Evolutionary conservation across 2,113 vertebrate species (phyloP), one percentile per base, ranked within the genome.

Genomic region (Pardalotus punctatus): DNA sequence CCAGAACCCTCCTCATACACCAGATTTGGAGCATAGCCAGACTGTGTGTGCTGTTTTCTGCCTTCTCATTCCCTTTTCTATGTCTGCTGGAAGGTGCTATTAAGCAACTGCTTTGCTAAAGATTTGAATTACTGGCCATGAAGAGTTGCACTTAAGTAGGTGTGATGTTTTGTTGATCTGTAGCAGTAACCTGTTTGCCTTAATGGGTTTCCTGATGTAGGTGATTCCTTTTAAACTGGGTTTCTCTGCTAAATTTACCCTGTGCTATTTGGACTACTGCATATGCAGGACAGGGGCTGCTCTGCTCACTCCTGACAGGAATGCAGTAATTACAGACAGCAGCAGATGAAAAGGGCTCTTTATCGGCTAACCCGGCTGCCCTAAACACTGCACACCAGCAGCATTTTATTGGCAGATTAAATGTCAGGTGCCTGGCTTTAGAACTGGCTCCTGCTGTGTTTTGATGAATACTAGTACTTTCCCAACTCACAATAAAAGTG

Each of bases 391-490:
- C 57, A 64, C 50, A 54, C 71, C 56, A 92, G 80, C 53, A 56
- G 53, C 29, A 28, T 67, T 86, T 89, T 92, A 84, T 43, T 65
- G 88, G 83, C 2, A 2, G 77, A 94, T 93, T 91, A 77, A 93
- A 88, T 88, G 89, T 81, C 92, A 93, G 71, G 42, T 58, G 79
- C 43, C 53, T 24, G 10, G 72, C 60, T n/a, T 70, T 65, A 38
- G 76, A 92, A 66, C 78, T 62, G 77, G 42, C 67, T 84, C 70
- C 80, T 94, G 69, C 88, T 89, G 88, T 54, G 83, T 78, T 96
- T 86, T 88, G 94, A 94, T 94, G 92, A 96, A 90, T 81, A 45
- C 66, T 67, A 81, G 35, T 85, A 48, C 84, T 94, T 93, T 91
- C 72, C 61, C 54, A 88, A 67, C 77, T 73, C 50, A 89, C 64